Base-by-base conservation (phyloP, 2,888 invertebrate species). In the Peribatodes rhomboidaria region DNA sequence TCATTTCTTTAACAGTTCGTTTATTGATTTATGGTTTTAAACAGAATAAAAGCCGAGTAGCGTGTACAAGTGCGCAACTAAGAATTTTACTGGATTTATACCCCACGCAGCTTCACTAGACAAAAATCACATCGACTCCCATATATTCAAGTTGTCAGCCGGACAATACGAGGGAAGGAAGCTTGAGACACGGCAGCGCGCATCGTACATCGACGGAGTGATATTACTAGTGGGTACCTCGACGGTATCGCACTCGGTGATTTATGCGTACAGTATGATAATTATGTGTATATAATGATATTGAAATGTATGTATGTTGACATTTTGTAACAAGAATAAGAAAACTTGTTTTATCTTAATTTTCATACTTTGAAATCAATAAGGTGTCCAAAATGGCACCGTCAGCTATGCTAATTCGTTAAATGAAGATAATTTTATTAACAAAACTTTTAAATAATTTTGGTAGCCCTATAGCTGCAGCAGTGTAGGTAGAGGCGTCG, bases 21-120 rank as follows among this genome's bases (percentile, higher is more conserved):
- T 27, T 27, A 27, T 27, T 27, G 27, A 27, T 4, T 27, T 27
- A 27, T 27, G 6, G n/a, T 13, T 37, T 37, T 37, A 4, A 0
- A n/a, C n/a, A 4, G 14, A 37, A 37, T 18, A n/a, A 42, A 42
- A 50, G 33, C 10, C 1, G 14, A 7, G 16, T 7, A 35, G 50
- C n/a, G 41, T 20, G 56, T 20, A 10, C 10, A 39, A 31, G 10
- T 27, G 37, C 54, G 22, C 10, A 42, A 14, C 22, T 8, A 31
- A 52, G 44, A 44, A 56, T 56, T 31, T 61, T 10, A 84, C 77
- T 77, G 76, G 68, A 73, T 76, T 71, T 72, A 67, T 86, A 84
- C 89, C 90, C 90, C 89, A 90, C 89, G 89, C 90, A 85, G 85
- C 70, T 85, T 72, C 77, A 81, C 86, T 90, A 91, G 91, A 91